Conservation (phyloP, 2,888 invertebrate genomes). For the Brassicogethes aeneus region DNA sequence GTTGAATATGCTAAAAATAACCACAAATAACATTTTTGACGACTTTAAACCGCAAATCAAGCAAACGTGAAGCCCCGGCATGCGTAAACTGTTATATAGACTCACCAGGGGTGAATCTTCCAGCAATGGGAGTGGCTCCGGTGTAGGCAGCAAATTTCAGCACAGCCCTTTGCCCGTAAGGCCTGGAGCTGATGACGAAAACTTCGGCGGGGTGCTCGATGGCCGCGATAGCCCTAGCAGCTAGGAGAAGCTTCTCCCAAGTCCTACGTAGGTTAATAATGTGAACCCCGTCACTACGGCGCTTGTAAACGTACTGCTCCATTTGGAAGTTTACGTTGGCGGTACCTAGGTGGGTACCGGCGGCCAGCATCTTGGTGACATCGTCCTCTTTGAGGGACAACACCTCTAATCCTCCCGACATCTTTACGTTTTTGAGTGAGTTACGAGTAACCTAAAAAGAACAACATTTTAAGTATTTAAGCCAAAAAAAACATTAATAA, state of each 20-base stretch:
- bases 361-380: conserved; percentile 96
- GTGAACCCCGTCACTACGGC: conserved; percentile 87
- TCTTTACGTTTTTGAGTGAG: conserved; percentile 65
- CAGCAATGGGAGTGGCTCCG: conserved; percentile 97
- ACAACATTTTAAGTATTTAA: no score
- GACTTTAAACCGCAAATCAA: no score
- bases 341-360: conserved; percentile 88
- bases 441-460: conserved; percentile 59
- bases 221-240: conserved; percentile 95
- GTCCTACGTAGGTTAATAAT: conserved; percentile 95
- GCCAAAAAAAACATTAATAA: no score
- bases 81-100: no score
- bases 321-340: conserved; percentile 94
- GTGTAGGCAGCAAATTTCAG: conserved; percentile 98
- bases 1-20: no score
- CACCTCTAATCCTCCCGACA: conserved; percentile 94
- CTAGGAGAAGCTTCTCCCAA: conserved; percentile 96
- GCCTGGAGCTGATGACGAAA: conserved; percentile 92
- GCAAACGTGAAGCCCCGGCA: no score
- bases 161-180: conserved; percentile 94
- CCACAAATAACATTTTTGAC: no score
- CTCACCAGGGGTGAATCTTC: conserved; percentile 94
- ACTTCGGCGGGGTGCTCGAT: conserved; percentile 98
- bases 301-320: conserved; percentile 92
- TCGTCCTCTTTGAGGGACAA: conserved; percentile 94